Evolutionary conservation across 2,797 vertebrate species (phyloP).

Genomic region (Balearica regulorum): DNA sequence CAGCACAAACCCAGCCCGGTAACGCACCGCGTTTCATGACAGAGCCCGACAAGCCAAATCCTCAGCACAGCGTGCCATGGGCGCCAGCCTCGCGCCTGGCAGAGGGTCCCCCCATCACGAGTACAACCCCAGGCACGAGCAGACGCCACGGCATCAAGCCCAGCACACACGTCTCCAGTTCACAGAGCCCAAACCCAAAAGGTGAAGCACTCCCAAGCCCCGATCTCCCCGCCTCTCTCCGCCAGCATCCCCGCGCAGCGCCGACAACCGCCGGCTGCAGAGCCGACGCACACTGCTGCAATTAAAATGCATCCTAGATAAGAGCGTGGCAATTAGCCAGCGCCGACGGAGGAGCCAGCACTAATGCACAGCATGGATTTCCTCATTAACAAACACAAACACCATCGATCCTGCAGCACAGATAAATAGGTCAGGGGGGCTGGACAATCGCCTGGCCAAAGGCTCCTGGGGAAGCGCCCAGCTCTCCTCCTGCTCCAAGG

Average conservation of each 20-base stretch:
- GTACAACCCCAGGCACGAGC: neutral
- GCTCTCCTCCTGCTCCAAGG: neutral
- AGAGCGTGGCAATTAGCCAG: slow-evolving; percentile 43
- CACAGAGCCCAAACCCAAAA: neutral
- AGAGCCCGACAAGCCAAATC: fast-evolving
- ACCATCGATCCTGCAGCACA: neutral
- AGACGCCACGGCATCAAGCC: fast-evolving
- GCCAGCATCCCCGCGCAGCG: neutral
- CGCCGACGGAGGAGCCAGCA: neutral
- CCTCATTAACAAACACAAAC: slow-evolving; percentile 74
- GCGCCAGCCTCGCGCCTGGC: fast-evolving
- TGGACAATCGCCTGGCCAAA: neutral
- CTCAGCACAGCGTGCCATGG: fast-evolving
- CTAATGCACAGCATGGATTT: slow-evolving; percentile 72
- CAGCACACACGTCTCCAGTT: neutral
- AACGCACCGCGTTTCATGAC: fast-evolving
- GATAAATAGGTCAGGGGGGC: slow-evolving; percentile 12
- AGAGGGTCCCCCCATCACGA: fast-evolving
- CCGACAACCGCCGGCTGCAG: neutral
- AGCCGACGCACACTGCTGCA: neutral
- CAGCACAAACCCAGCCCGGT: neutral
- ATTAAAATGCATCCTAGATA: slow-evolving; percentile 38
- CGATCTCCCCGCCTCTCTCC: neutral
- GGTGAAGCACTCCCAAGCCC: neutral
- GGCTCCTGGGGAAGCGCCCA: neutral